These are phyloP conservation scores for Zaprionus vittiger DNA, from an alignment of 1,140 invertebrate genomes.

Conservation along the genomic window DNA sequence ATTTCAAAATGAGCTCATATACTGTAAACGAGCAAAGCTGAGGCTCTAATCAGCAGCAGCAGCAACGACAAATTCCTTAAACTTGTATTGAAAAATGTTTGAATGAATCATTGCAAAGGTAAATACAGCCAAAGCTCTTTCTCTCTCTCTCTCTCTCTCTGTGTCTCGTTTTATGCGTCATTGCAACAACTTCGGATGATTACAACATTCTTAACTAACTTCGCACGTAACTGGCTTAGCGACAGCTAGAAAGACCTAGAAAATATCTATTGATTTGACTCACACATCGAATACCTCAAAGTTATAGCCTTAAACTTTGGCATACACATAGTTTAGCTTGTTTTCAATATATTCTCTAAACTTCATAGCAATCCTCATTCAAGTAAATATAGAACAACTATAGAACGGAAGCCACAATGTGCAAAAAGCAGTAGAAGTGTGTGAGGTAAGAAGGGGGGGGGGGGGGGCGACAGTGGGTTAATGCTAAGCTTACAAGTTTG, in stretches of 20 bases:
- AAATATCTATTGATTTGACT: too few species aligned
- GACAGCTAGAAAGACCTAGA: neutral
- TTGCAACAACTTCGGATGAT: conserved; percentile 16
- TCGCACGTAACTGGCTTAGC: too few species aligned
- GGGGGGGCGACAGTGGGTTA: neutral
- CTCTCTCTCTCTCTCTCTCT: neutral
- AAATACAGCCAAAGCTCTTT: neutral
- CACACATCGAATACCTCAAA: neutral
- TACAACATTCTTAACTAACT: neutral
- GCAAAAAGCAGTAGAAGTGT: neutral
- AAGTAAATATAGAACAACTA: neutral
- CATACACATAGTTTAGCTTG: neutral
- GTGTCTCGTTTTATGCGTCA: conserved; percentile 18
- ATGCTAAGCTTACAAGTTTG: conserved; percentile 23
- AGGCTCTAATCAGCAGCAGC: conserved; percentile 34
- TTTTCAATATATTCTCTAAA: neutral
- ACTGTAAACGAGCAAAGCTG: conserved; percentile 23
- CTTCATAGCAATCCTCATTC: neutral
- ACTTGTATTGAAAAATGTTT: conserved; percentile 26
- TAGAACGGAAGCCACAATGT: neutral
- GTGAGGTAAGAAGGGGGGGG: neutral
- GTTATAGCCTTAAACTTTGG: neutral
- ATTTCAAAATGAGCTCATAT: conserved; percentile 44
- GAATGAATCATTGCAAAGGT: conserved; percentile 32
- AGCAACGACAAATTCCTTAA: conserved; percentile 39